These are phyloP conservation scores for Dasyornis broadbenti DNA, from an alignment of 2,113 vertebrate genomes.

Conservation along the genomic window DNA sequence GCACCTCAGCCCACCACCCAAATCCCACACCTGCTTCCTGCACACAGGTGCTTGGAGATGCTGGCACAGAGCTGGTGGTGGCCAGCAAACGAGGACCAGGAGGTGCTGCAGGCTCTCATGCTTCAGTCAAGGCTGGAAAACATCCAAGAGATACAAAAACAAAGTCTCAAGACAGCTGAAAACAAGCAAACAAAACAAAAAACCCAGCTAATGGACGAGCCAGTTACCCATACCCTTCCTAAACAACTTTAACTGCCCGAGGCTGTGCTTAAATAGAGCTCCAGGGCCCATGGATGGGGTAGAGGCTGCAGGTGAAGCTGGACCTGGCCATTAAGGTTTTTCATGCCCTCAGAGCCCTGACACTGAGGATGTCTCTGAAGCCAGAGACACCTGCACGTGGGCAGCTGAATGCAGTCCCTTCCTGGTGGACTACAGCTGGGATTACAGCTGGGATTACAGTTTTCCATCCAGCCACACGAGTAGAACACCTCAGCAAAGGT, in stretches of 20 bases:
- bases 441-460: neutral
- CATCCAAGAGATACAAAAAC: neutral
- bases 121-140: neutral
- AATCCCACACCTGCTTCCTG: neutral
- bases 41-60: neutral
- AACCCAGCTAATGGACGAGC: accelerated
- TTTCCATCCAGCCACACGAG: neutral
- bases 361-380: accelerated
- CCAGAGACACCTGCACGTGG: neutral
- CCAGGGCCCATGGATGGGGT: neutral
- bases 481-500: neutral
- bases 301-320: neutral
- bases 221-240: accelerated
- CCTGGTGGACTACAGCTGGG: neutral
- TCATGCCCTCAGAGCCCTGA: neutral
- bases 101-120: neutral
- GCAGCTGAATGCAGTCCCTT: neutral
- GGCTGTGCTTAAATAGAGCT: neutral
- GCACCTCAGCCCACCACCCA: neutral
- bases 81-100: neutral
- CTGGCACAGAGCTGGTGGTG: neutral
- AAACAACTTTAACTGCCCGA: accelerated
- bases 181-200: accelerated
- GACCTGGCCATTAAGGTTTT: neutral
- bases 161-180: accelerated